These are phyloP conservation scores for Myotis davidii DNA, from an alignment of 2,113 vertebrate species.

Conservation along the genomic window DNA sequence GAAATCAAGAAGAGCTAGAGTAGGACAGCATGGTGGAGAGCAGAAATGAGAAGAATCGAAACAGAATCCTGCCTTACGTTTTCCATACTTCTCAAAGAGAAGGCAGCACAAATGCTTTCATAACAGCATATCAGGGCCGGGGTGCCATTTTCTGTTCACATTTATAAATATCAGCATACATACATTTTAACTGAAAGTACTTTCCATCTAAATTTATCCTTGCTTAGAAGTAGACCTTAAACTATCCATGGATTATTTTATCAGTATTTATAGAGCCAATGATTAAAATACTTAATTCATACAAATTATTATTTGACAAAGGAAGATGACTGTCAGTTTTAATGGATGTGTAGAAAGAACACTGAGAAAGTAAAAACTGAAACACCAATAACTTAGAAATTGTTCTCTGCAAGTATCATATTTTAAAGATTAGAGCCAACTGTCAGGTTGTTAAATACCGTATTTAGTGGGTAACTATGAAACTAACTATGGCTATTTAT, in stretches of 20 bases:
- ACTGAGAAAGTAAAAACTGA: neutral
- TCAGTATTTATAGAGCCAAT: neutral
- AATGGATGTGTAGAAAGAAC: neutral
- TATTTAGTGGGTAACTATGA: neutral
- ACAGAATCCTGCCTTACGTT: rapidly evolving
- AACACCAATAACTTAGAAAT: neutral
- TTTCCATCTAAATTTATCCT: neutral
- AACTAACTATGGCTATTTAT: neutral
- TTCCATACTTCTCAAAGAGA: neutral
- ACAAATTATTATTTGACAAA: neutral
- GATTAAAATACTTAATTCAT: neutral
- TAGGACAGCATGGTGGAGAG: rapidly evolving
- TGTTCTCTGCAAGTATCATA: neutral
- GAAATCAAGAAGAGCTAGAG: neutral
- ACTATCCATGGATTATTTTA: neutral
- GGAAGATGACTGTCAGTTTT: neutral
- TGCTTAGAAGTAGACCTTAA: neutral
- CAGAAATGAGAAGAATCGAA: neutral
- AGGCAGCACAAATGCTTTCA: rapidly evolving
- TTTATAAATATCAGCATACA: neutral
- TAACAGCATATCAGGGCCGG: rapidly evolving
- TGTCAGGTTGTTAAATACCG: neutral
- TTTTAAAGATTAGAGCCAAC: neutral
- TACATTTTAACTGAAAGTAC: neutral
- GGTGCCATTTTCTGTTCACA: too few relatives aligned